Evolutionary conservation across 2,113 vertebrate species (phyloP).

Genomic region (Cettia cetti): DNA sequence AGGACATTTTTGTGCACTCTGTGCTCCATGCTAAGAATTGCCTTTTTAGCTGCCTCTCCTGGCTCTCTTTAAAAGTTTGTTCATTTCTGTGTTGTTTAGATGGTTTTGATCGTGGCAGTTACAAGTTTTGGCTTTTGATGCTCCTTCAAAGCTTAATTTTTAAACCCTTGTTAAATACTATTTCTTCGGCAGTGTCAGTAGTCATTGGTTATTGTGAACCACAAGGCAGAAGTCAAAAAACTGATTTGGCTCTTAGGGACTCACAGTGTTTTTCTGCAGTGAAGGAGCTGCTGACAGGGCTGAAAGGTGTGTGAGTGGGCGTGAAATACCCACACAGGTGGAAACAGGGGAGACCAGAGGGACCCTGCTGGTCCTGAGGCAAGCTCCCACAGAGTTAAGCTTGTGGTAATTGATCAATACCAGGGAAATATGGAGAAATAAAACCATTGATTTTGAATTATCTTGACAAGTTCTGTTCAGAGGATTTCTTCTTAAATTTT

Average conservation of each 20-base stretch:
- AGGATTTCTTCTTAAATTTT: background rate
- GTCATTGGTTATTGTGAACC: background rate
- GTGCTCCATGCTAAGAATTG: background rate
- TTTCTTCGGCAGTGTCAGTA: background rate
- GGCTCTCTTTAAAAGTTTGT: background rate
- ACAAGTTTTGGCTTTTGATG: background rate
- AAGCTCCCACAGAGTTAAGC: background rate
- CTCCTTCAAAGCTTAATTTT: background rate
- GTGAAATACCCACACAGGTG: background rate
- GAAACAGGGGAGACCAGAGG: background rate
- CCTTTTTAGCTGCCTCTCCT: background rate
- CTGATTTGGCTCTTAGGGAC: background rate
- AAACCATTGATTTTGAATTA: background rate
- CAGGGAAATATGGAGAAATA: background rate
- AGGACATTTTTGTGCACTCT: background rate
- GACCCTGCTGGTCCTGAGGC: background rate
- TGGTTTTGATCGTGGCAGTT: background rate
- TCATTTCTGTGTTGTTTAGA: background rate
- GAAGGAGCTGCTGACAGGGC: background rate
- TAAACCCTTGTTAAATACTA: background rate
- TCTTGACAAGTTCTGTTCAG: background rate
- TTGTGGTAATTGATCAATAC: background rate
- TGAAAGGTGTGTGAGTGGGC: background rate
- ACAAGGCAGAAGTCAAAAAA: background rate
- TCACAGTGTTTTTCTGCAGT: background rate